Percentiles rank a stretch among this genome's conserved stretches.
These are phyloP conservation scores for Stegostoma tigrinum DNA, from an alignment of 2,113 vertebrate species.

Conservation along the genomic window DNA sequence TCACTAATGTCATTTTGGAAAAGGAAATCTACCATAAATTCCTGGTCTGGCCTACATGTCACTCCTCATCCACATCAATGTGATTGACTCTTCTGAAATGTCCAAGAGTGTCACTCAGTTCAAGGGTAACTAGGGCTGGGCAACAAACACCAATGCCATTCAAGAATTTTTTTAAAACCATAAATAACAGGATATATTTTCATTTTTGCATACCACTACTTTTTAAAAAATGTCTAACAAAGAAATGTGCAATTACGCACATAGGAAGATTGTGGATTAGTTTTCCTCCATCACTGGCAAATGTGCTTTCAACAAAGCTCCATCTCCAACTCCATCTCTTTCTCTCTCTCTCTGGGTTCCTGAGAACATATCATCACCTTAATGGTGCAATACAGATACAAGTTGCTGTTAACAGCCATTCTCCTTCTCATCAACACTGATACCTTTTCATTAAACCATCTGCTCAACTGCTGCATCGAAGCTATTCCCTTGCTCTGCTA, in stretches of 20 bases:
- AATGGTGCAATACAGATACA: background rate
- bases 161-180: background rate
- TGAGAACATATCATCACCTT: background rate
- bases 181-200: background rate
- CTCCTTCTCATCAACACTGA: background rate
- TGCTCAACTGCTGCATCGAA: background rate
- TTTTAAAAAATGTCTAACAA: background rate
- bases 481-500: background rate
- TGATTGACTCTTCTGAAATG: too few species aligned
- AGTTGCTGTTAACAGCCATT: background rate
- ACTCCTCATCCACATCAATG: too few species aligned
- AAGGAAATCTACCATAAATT: too few species aligned
- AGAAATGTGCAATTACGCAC: background rate
- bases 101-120: too few species aligned
- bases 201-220: background rate
- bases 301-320: background rate
- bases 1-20: too few species aligned
- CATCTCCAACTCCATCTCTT: background rate
- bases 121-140: too few species aligned
- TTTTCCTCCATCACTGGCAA: background rate
- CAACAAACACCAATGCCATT: too few species aligned
- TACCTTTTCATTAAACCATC: background rate
- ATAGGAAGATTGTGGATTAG: background rate
- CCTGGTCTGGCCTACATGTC: too few species aligned
- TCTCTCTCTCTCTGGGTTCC: background rate